Percentiles rank a stretch among this genome's conserved stretches.
Evolutionary conservation across 2,888 invertebrate genomes (phyloP).

Genomic region (Chelonus formosanus): DNA sequence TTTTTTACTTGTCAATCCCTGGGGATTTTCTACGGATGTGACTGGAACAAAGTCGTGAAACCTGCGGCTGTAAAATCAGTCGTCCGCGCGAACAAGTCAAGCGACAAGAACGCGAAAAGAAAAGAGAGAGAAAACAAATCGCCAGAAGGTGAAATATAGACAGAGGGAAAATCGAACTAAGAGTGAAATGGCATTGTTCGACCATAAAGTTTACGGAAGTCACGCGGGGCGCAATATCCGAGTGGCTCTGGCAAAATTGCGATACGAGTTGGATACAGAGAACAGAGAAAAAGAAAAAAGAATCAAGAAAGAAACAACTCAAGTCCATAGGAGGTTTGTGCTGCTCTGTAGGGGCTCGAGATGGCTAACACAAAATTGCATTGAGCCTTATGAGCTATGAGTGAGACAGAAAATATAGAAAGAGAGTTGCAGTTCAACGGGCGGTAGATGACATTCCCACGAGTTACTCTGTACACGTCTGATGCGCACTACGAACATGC

Average conservation of each 20-base stretch:
- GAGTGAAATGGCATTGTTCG: conserved; percentile 44
- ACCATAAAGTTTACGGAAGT: conserved; percentile 45
- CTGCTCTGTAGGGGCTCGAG: conserved; percentile 23
- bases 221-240: conserved; percentile 43
- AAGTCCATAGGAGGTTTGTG: conserved; percentile 5
- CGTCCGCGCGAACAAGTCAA: conserved; percentile 20
- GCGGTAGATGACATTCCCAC: conserved; percentile 26
- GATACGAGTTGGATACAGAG: conserved; percentile 10
- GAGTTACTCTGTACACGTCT: conserved; percentile 23
- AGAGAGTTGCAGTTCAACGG: conserved; percentile 16
- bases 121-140: conserved; percentile 22
- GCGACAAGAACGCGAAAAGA: conserved; percentile 9
- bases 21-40: background rate
- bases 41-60: conserved; percentile 12
- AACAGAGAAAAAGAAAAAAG: conserved; percentile 14
- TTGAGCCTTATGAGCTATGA: conserved; percentile 6
- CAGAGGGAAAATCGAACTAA: conserved; percentile 29
- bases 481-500: conserved; percentile 19
- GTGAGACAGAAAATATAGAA: too few relatives aligned
- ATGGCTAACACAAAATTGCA: conserved; percentile 24
- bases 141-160: conserved; percentile 30
- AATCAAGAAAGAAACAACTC: conserved; percentile 14
- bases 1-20: background rate
- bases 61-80: conserved; percentile 19
- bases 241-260: conserved; percentile 43